Evolutionary conservation across 2,888 invertebrate genomes (phyloP), one percentile per base, ranked within the genome.

Genomic region (Branchellion lobata): DNA sequence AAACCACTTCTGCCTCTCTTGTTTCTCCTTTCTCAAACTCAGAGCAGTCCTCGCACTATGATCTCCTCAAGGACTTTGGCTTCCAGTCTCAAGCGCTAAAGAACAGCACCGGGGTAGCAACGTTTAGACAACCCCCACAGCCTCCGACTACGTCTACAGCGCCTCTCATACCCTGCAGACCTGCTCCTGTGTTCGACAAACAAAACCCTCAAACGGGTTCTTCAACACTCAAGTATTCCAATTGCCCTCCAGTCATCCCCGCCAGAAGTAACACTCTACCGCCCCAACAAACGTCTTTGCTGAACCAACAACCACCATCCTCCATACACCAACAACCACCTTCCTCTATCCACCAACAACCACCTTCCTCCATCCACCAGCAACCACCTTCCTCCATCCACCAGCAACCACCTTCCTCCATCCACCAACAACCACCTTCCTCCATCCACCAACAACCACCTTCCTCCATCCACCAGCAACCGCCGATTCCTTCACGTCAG

Each of bases 151-250:
- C 57, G 1, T 51, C 53, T 1, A 1, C 76, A 24, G 61, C 36
- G 24, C 74, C 79, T 51, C 27, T 73, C 24, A 40, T 65, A 0
- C 75, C 79, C 0, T 24, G 24, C 1, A 57, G 79, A 68, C 79
- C 79, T 5, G 74, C 75, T 24, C 75, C 79, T 14, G 57, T 33
- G 53, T 57, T 29, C 33, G 53, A 51, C 76, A 29, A 5, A 57
- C 57, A 0, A 29, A 51, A 29, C 29, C 31, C 18, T 1, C 34
- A 1, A n/a, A 24, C 0, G 31, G 47, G 57, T 29, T 76, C 53
- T 61, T 57, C 5, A 33, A 24, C 21, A 33, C 1, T 29, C 47
- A 24, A 34, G 29, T 0, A 1, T 18, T 1, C 24, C 18, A 33
- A 29, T 33, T 31, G 21, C 11, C 76, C 76, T 21, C 76, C 21